Conservation (phyloP, 2,888 invertebrate genomes). For the Proisotoma minuta region DNA sequence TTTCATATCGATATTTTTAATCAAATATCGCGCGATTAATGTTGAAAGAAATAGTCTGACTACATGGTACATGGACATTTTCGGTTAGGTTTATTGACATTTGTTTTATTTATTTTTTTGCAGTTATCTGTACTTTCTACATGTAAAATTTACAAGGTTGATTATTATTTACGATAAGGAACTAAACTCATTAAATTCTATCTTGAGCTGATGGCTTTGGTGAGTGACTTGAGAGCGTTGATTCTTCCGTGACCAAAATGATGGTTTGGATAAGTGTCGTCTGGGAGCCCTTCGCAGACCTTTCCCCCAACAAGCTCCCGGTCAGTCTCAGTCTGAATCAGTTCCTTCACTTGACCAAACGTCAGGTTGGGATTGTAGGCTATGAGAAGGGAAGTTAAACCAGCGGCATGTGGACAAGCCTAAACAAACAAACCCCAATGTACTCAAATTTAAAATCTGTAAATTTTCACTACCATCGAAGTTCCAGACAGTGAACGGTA, state of each 20-base stretch:
- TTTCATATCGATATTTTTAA: no score
- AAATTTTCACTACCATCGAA: conserved; percentile 9
- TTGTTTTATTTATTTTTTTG: no score
- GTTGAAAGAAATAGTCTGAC: no score
- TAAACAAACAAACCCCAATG: background rate
- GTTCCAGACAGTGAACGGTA: conserved; percentile 24
- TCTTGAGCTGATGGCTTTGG: no score
- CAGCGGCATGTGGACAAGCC: conserved; percentile 8
- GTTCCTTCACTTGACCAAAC: background rate
- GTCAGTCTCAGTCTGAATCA: background rate
- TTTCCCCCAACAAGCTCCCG: background rate
- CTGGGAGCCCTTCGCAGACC: background rate
- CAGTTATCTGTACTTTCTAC: no score
- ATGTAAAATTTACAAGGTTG: no score
- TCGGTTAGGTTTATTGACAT: no score
- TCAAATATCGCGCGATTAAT: no score
- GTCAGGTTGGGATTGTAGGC: background rate
- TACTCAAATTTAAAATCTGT: background rate
- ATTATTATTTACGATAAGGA: no score
- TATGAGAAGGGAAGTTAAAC: background rate
- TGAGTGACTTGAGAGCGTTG: background rate
- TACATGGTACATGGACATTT: no score
- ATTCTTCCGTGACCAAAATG: background rate
- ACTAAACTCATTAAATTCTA: no score
- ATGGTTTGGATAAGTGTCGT: conserved; percentile 1